Percentiles rank a stretch among this genome's conserved stretches.
phyloP scores from a whole-genome alignment of 2,797 vertebrate genomes.

The Cichlasoma orientale region DNA sequence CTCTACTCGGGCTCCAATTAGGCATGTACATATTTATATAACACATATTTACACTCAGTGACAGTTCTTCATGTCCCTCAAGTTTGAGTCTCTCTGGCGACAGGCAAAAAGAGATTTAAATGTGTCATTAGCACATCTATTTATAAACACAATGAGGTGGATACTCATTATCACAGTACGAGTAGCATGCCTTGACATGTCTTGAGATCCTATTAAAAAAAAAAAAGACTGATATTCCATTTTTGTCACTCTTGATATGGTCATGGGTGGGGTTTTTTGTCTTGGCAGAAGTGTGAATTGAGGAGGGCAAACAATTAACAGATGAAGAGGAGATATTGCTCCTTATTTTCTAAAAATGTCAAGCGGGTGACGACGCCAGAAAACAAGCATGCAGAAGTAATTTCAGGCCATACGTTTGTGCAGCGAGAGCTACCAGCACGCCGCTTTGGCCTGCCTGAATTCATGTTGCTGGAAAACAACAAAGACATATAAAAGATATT shows the following conservation, averaged over 20 bases:
- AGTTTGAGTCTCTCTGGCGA: constrained; percentile 52
- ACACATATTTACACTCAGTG: constrained; percentile 69
- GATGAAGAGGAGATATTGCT: constrained; percentile 43
- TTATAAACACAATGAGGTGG: constrained; percentile 76
- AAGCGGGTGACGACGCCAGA: constrained; percentile 23
- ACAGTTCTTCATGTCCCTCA: constrained; percentile 66
- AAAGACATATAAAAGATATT: neutral
- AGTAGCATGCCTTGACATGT: constrained; percentile 71
- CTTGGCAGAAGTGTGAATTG: constrained; percentile 67
- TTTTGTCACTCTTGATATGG: constrained; percentile 55
- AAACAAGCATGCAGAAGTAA: constrained; percentile 24
- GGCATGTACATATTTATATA: constrained; percentile 67
- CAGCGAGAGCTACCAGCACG: neutral
- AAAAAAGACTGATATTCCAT: constrained; percentile 42
- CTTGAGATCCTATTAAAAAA: constrained; percentile 25
- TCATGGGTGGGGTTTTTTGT: constrained; percentile 23
- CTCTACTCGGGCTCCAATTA: constrained; percentile 66
- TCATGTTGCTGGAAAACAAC: neutral
- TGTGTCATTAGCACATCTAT: constrained; percentile 83
- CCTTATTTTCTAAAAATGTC: constrained; percentile 37
- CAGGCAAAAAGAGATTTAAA: constrained; percentile 72
- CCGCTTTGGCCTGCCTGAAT: neutral
- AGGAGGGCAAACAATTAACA: constrained; percentile 71
- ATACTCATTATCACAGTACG: constrained; percentile 80
- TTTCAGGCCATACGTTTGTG: neutral